These are phyloP conservation scores for Actinernus sp. DNA, from an alignment of 92 coral and sea anemone species.

Conservation along the genomic window DNA sequence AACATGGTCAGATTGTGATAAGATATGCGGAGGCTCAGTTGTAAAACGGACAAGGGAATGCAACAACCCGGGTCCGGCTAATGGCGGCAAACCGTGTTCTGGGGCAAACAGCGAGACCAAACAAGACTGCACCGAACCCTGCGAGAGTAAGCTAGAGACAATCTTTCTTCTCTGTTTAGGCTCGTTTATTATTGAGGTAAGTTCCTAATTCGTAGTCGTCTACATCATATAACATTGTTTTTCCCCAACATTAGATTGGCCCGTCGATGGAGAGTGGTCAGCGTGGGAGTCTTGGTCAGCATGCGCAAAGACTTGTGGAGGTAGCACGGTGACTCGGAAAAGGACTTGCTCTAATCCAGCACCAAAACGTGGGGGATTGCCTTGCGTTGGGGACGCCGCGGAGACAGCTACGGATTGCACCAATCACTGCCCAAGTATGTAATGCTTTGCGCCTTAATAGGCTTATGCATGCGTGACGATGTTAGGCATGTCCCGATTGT, in stretches of 20 bases:
- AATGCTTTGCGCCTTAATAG: neutral
- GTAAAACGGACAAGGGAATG: conserved; percentile 55
- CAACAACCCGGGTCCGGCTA: conserved; percentile 60
- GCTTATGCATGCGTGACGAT: no score
- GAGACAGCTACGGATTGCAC: conserved; percentile 63
- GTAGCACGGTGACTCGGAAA: conserved; percentile 48
- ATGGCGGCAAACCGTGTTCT: conserved; percentile 31
- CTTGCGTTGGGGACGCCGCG: conserved; percentile 53
- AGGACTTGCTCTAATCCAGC: conserved; percentile 66
- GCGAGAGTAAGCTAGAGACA: no score
- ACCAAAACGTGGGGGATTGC: conserved; percentile 46
- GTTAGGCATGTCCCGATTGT: no score
- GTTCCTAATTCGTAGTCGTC: no score
- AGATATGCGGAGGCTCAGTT: conserved; percentile 48
- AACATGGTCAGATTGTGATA: conserved; percentile 58
- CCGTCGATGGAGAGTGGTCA: conserved; percentile 64
- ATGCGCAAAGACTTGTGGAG: conserved; percentile 66
- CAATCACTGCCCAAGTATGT: conserved; percentile 59
- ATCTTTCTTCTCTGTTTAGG: no score
- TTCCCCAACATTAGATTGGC: no score
- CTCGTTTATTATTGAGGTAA: no score
- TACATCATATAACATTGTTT: no score
- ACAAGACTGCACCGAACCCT: conserved; percentile 62
- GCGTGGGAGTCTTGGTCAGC: conserved; percentile 63
- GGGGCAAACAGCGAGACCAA: conserved; percentile 55